Percentiles rank a stretch among this genome's conserved stretches.
phyloP scores from a whole-genome alignment of 1,140 invertebrate genomes.

The Platorchestia sp. region DNA sequence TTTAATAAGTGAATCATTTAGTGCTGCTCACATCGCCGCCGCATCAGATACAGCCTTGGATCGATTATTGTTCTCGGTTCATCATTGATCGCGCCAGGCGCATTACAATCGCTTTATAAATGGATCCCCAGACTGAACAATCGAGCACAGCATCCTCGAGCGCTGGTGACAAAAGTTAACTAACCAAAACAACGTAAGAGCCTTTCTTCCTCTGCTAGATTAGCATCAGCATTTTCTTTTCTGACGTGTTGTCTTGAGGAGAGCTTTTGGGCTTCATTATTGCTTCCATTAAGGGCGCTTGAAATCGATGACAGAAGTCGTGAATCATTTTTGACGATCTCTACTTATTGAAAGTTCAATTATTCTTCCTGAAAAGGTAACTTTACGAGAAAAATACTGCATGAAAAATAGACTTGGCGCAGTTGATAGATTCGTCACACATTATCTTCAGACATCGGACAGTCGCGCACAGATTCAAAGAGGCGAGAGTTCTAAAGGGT shows the following conservation, averaged over 20 bases:
- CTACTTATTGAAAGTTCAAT: background rate
- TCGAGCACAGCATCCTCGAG: background rate
- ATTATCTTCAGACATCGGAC: slow-evolving; percentile 35
- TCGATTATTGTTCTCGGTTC: slow-evolving; percentile 33
- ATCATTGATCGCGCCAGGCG: slow-evolving; percentile 13
- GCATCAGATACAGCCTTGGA: slow-evolving; percentile 3
- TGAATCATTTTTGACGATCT: background rate
- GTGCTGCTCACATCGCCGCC: background rate
- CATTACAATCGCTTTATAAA: slow-evolving; percentile 36
- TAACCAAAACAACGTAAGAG: background rate
- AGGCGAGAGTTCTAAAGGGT: slow-evolving; percentile 6
- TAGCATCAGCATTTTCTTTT: slow-evolving; percentile 2
- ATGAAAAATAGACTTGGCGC: background rate
- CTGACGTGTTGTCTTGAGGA: background rate
- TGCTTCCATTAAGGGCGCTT: slow-evolving; percentile 15
- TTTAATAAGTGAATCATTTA: slow-evolving; percentile 43
- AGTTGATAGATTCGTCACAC: slow-evolving; percentile 40
- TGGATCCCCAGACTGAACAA: slow-evolving; percentile 15
- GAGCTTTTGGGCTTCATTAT: background rate
- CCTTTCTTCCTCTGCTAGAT: slow-evolving; percentile 12
- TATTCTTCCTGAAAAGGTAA: background rate
- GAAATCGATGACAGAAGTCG: slow-evolving; percentile 11
- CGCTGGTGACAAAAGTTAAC: slow-evolving; percentile 8
- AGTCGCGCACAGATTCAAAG: background rate
- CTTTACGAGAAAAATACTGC: background rate